A percentile compares a stretch with the other conserved stretches of the same genome.
These are phyloP conservation scores for Drosophila quasianomalipes DNA, from an alignment of 2,888 invertebrate genomes.

Conservation along the genomic window DNA sequence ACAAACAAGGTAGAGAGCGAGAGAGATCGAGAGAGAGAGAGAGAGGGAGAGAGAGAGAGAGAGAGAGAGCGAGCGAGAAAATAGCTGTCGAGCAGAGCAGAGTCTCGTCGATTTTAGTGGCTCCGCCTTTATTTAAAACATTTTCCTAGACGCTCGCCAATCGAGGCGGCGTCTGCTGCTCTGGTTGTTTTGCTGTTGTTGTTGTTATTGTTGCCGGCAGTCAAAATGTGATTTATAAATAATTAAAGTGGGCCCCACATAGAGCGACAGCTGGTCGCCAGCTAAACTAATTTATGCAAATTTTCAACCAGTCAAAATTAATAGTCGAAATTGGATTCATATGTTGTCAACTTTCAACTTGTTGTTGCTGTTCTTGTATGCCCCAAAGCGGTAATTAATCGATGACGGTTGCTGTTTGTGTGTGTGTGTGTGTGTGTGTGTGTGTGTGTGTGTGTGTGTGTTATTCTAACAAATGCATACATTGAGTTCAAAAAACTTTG, in stretches of 20 bases:
- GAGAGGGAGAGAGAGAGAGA: constrained; percentile 4
- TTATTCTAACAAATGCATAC: constrained; percentile 45
- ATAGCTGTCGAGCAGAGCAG: constrained; percentile 1
- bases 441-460: constrained; percentile 19
- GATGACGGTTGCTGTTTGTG: constrained; percentile 43
- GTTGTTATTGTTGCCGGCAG: constrained; percentile 22
- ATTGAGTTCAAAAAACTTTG: constrained; percentile 42
- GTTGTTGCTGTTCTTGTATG: constrained; percentile 20
- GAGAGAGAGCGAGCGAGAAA: constrained; percentile 6
- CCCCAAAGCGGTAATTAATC: constrained; percentile 58
- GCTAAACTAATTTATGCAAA: constrained; percentile 65
- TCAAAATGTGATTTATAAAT: constrained; percentile 67
- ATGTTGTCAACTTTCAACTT: constrained; percentile 32
- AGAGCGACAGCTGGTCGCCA: constrained; percentile 54
- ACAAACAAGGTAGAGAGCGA: not conserved
- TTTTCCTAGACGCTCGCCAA: constrained; percentile 58
- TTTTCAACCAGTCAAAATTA: constrained; percentile 58
- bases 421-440: constrained; percentile 20
- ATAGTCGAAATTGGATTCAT: constrained; percentile 54
- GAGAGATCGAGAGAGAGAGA: constrained; percentile 3
- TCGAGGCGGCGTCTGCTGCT: constrained; percentile 40
- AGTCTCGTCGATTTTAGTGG: constrained; percentile 29
- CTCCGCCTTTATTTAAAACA: constrained; percentile 67
- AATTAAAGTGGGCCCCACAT: constrained; percentile 51
- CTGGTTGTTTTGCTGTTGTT: constrained; percentile 1